Conservation (phyloP, 2,113 vertebrate species). For the Mionectes macconnelli region DNA sequence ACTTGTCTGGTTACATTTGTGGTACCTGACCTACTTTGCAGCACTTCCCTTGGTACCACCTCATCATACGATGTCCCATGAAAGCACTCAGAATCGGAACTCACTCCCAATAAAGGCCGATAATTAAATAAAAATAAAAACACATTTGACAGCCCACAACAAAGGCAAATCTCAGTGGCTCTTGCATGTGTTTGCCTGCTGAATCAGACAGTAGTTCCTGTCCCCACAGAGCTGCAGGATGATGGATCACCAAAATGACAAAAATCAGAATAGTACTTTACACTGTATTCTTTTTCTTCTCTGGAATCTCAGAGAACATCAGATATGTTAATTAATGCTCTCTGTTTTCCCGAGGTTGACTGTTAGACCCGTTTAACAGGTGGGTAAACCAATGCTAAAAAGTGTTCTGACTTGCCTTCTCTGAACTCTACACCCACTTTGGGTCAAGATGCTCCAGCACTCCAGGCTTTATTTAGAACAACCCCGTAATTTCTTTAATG, state of each 20-base stretch:
- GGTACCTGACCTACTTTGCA: constrained; percentile 64
- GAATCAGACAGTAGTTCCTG: constrained; percentile 39
- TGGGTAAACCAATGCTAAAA: constrained; percentile 21
- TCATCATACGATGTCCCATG: constrained; percentile 37
- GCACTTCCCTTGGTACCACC: constrained; percentile 40
- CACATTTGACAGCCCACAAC: constrained; percentile 61
- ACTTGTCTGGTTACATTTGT: constrained; percentile 58
- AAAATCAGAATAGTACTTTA: not conserved
- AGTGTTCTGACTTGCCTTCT: constrained; percentile 52
- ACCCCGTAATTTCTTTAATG: constrained; percentile 38
- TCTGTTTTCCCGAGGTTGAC: constrained; percentile 25
- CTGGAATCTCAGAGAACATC: constrained; percentile 7
- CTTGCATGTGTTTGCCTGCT: constrained; percentile 57
- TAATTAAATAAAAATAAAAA: constrained; percentile 65
- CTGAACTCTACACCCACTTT: constrained; percentile 34
- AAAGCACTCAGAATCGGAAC: constrained; percentile 45
- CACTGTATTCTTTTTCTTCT: not conserved
- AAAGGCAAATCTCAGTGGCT: constrained; percentile 38
- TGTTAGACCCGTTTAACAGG: constrained; percentile 49
- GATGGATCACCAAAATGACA: constrained; percentile 42
- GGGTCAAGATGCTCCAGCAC: constrained; percentile 34
- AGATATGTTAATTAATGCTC: constrained; percentile 28
- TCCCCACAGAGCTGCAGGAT: not conserved
- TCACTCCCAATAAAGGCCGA: constrained; percentile 30
- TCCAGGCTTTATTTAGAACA: constrained; percentile 60